phyloP scores from a whole-genome alignment of 2,797 vertebrate genomes.

The Fistularia commersonii region DNA sequence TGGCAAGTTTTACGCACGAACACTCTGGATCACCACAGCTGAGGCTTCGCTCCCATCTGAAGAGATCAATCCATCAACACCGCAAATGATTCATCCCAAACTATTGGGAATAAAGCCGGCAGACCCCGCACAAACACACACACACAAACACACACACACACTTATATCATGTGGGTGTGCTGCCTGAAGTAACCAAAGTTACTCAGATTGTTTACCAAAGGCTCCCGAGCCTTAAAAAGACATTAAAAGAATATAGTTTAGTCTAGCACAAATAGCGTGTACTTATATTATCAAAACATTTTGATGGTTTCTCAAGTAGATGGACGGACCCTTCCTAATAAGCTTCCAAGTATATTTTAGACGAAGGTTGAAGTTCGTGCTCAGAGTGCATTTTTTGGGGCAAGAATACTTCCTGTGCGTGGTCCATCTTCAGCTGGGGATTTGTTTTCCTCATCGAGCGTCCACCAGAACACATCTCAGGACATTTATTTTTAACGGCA shows the following conservation, averaged over 20 bases:
- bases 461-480: no score
- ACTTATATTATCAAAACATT: slow-evolving; percentile 30
- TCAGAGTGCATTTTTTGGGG: no score
- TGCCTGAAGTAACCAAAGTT: slow-evolving; percentile 28
- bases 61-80: not conserved
- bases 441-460: no score
- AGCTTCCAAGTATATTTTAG: slow-evolving; percentile 38
- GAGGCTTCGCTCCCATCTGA: not conserved
- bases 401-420: no score
- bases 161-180: slow-evolving; percentile 30
- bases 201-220: slow-evolving; percentile 20
- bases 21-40: not conserved
- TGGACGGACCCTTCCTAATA: slow-evolving; percentile 4
- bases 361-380: slow-evolving; percentile 18
- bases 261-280: slow-evolving; percentile 52
- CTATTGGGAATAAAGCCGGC: slow-evolving; percentile 20
- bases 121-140: not conserved
- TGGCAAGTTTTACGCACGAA: no score
- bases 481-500: no score
- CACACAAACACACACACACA: not conserved
- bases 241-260: slow-evolving; percentile 46
- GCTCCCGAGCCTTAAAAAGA: slow-evolving; percentile 22
- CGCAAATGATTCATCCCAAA: slow-evolving; percentile 24
- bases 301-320: slow-evolving; percentile 30
- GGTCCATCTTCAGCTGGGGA: no score